phyloP scores from a whole-genome alignment of 1,140 invertebrate species.

The Orius insidiosus region DNA sequence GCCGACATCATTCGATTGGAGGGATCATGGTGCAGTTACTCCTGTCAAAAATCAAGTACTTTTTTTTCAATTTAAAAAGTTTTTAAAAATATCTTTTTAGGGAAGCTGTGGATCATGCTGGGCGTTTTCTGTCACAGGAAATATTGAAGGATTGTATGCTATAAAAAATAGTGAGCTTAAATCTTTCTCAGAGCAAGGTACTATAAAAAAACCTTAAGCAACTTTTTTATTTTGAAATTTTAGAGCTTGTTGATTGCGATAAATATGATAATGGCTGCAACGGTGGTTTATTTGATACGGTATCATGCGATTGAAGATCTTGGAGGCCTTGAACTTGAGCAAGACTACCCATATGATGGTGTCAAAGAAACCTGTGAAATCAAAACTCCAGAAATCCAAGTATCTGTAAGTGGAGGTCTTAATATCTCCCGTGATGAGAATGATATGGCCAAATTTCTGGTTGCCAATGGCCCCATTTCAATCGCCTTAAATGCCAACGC shows the following conservation, averaged over 20 bases:
- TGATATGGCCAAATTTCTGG: constrained; percentile 83
- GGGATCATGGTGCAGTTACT: constrained; percentile 49
- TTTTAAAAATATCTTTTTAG: constrained; percentile 17
- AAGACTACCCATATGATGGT: constrained; percentile 83
- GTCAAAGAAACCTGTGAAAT: constrained; percentile 65
- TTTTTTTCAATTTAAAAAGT: too few relatives aligned
- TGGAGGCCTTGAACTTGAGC: constrained; percentile 81
- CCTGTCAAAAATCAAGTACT: constrained; percentile 66
- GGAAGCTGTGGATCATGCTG: constrained; percentile 89
- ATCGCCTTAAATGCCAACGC: constrained; percentile 96
- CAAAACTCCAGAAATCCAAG: constrained; percentile 43
- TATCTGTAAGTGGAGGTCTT: constrained; percentile 63
- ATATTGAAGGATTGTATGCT: constrained; percentile 88
- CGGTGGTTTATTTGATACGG: constrained; percentile 81
- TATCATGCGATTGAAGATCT: constrained; percentile 62
- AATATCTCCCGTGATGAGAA: constrained; percentile 82
- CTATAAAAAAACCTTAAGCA: too few relatives aligned
- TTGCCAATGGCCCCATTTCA: constrained; percentile 84
- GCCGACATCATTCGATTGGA: constrained; percentile 60
- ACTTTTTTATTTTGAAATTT: constrained; percentile 6
- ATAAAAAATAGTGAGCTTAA: constrained; percentile 62
- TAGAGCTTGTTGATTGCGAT: constrained; percentile 93
- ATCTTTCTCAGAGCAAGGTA: constrained; percentile 84
- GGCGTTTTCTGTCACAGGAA: constrained; percentile 95
- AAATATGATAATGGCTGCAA: constrained; percentile 78